phyloP scores from a whole-genome alignment of 2,888 invertebrate genomes.

The Molorchus minor region DNA sequence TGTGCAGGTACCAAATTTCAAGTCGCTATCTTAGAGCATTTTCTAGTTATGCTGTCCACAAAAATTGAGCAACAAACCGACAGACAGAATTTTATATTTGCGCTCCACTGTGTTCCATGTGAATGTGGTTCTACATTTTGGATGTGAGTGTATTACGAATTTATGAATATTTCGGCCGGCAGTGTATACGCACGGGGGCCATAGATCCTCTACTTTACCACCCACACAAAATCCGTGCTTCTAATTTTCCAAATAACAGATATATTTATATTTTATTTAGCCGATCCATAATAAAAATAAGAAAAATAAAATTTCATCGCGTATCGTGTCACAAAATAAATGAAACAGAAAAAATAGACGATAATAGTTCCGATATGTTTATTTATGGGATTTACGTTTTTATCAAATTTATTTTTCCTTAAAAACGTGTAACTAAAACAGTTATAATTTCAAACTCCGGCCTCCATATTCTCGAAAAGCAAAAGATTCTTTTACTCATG shows the following conservation, averaged over 20 bases:
- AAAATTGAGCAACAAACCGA: too few relatives aligned
- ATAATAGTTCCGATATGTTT: slow-evolving; percentile 10
- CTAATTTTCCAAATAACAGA: slow-evolving; percentile 19
- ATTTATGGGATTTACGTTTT: slow-evolving; percentile 18
- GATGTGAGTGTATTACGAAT: background rate
- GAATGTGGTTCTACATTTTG: background rate
- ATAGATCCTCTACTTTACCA: slow-evolving; percentile 8
- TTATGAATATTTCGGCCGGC: background rate
- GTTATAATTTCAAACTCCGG: too few relatives aligned
- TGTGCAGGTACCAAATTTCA: too few relatives aligned
- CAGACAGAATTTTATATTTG: too few relatives aligned
- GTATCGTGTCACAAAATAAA: slow-evolving; percentile 20
- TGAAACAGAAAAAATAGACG: slow-evolving; percentile 11
- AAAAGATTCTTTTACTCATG: too few relatives aligned
- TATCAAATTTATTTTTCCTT: slow-evolving; percentile 14
- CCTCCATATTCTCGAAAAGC: too few relatives aligned
- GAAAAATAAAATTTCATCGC: slow-evolving; percentile 17
- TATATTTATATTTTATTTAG: slow-evolving; percentile 18
- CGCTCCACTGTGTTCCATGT: too few relatives aligned
- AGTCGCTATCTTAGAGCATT: too few relatives aligned
- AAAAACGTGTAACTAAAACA: too few relatives aligned
- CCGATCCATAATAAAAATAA: slow-evolving; percentile 23
- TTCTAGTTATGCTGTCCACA: too few relatives aligned
- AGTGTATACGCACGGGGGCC: background rate
- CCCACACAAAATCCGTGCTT: slow-evolving; percentile 16